Percentiles rank a stretch among this genome's conserved stretches.
Evolutionary conservation across 2,797 vertebrate species (phyloP).

Genomic region (Tangara arthus): DNA sequence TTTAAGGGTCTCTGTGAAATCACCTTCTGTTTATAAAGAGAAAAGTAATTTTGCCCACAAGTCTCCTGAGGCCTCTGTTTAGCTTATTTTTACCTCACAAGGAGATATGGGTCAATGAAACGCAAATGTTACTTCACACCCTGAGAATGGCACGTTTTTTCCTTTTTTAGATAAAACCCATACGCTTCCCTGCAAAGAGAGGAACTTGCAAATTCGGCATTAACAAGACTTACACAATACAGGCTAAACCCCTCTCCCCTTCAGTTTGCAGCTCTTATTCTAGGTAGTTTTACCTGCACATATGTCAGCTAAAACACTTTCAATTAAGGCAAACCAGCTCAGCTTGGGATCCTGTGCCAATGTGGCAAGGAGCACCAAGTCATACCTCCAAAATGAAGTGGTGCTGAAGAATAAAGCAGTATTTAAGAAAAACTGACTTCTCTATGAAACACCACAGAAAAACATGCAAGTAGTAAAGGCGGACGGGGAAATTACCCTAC

Average conservation of each 20-base stretch:
- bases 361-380: not conserved
- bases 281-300: not conserved
- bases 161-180: slow-evolving; percentile 47
- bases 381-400: not conserved
- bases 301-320: not conserved
- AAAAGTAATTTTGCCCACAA: slow-evolving; percentile 9
- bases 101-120: slow-evolving; percentile 31
- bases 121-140: slow-evolving; percentile 20
- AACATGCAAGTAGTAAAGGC: not conserved
- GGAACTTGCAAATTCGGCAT: slow-evolving; percentile 15
- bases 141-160: slow-evolving; percentile 23
- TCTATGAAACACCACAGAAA: not conserved
- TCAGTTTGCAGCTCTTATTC: not conserved
- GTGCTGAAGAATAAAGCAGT: not conserved
- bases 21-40: slow-evolving; percentile 4
- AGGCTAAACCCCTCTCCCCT: not conserved
- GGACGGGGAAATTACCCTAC: not conserved
- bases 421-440: not conserved
- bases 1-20: slow-evolving; percentile 4
- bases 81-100: slow-evolving; percentile 42
- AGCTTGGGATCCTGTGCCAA: not conserved
- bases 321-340: not conserved
- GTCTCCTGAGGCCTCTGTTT: not conserved
- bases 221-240: not conserved
- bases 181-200: not conserved